Conservation (phyloP, 1,140 invertebrate genomes). For the Thalassaphorura encarpata region DNA sequence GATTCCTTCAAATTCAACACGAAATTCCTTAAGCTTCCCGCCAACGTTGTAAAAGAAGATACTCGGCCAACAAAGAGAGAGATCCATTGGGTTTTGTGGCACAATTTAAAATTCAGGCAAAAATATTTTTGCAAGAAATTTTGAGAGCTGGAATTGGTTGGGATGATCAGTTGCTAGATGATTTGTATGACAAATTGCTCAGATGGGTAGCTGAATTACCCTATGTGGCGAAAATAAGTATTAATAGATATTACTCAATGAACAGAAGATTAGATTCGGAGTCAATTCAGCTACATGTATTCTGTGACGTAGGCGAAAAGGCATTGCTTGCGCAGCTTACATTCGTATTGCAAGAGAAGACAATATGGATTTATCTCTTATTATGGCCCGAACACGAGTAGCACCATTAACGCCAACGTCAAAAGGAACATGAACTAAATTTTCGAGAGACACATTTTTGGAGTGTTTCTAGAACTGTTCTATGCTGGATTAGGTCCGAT, state of each 20-base stretch:
- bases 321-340: constrained; percentile 32
- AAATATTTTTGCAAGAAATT: constrained; percentile 21
- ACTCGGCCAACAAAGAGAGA: constrained; percentile 3
- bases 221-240: not conserved
- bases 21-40: not conserved
- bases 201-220: not conserved
- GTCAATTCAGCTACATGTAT: constrained; percentile 10
- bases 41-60: not conserved
- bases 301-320: constrained; percentile 10
- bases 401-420: constrained; percentile 35
- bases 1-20: not conserved
- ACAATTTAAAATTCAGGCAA: constrained; percentile 9
- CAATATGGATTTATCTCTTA: not conserved
- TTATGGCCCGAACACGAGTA: constrained; percentile 34
- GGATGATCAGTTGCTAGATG: constrained; percentile 14
- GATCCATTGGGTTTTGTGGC: constrained; percentile 20
- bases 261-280: not conserved
- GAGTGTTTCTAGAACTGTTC: constrained; percentile 17
- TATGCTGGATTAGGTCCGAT: constrained; percentile 15
- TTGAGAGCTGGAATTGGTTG: constrained; percentile 14
- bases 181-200: not conserved
- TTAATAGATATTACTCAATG: constrained; percentile 13
- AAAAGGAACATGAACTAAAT: constrained; percentile 9
- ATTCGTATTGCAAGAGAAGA: constrained; percentile 9
- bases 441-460: constrained; percentile 4